phyloP scores from a whole-genome alignment of 1,140 invertebrate species.

The Drosophila navojoa region DNA sequence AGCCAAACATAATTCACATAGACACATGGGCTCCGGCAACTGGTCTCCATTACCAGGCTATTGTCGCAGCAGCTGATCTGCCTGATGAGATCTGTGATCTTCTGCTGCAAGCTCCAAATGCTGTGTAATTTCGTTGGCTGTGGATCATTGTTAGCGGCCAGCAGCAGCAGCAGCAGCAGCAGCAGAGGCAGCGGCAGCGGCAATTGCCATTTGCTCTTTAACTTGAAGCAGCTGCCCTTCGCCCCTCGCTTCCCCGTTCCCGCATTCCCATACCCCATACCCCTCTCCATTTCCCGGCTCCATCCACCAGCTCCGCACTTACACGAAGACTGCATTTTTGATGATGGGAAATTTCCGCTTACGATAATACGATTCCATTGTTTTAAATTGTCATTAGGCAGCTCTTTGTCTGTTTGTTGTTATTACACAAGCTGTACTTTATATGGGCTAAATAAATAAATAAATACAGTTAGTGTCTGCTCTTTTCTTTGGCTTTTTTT shows the following conservation, averaged over 20 bases:
- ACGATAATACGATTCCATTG: constrained; percentile 64
- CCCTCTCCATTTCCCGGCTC: not conserved
- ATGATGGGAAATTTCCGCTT: constrained; percentile 75
- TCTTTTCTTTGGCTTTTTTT: too few species aligned
- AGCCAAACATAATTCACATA: not conserved
- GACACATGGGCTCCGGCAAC: too few species aligned
- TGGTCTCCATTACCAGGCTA: not conserved
- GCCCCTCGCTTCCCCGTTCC: not conserved
- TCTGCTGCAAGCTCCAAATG: not conserved
- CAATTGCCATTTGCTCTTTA: constrained; percentile 25
- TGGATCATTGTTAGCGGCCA: too few species aligned
- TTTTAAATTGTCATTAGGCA: constrained; percentile 65
- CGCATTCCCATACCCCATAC: not conserved
- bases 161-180: too few species aligned
- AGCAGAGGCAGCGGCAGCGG: not conserved
- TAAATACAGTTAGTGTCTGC: constrained; percentile 10
- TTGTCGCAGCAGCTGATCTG: not conserved
- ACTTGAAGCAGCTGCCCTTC: constrained; percentile 4
- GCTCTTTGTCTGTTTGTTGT: constrained; percentile 53
- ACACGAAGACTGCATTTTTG: constrained; percentile 57
- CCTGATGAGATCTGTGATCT: not conserved
- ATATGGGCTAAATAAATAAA: constrained; percentile 20
- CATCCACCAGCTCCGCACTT: too few species aligned
- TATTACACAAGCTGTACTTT: constrained; percentile 56
- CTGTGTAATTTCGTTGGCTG: too few species aligned